phyloP scores from a whole-genome alignment of 2,113 vertebrate genomes.

The Prionailurus viverrinus region DNA sequence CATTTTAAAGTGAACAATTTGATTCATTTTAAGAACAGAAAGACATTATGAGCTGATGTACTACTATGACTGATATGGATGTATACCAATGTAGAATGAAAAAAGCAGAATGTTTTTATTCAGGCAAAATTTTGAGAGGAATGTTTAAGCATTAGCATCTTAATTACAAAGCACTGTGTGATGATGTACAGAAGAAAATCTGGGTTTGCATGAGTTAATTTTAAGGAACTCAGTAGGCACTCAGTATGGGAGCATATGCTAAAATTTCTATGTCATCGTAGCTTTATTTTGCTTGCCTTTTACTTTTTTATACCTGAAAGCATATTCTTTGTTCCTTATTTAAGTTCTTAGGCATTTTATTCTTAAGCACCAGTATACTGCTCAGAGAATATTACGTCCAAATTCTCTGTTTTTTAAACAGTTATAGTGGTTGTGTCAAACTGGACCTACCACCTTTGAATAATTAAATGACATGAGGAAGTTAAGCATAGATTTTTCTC shows the following conservation, averaged over 20 bases:
- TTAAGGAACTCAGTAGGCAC: neutral
- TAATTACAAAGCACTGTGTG: neutral
- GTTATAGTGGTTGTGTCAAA: neutral
- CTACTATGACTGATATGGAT: neutral
- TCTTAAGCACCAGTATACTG: neutral
- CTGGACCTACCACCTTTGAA: neutral
- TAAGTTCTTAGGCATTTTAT: neutral
- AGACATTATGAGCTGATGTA: neutral
- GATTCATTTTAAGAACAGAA: slow-evolving; percentile 37
- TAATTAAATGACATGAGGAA: neutral
- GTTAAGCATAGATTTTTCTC: neutral
- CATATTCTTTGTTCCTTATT: neutral
- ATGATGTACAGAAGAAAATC: neutral
- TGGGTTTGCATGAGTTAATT: neutral
- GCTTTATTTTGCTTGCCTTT: slow-evolving; percentile 1
- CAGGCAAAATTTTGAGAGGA: neutral
- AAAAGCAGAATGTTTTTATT: neutral
- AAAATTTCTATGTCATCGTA: neutral
- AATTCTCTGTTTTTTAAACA: neutral
- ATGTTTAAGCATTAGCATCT: neutral
- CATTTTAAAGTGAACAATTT: slow-evolving; percentile 36
- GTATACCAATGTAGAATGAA: neutral
- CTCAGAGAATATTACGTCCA: neutral
- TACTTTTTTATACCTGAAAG: neutral
- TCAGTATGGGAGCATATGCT: neutral